Evolutionary conservation across 2,888 invertebrate genomes (phyloP).

Genomic region (Xanthorhoe designata): DNA sequence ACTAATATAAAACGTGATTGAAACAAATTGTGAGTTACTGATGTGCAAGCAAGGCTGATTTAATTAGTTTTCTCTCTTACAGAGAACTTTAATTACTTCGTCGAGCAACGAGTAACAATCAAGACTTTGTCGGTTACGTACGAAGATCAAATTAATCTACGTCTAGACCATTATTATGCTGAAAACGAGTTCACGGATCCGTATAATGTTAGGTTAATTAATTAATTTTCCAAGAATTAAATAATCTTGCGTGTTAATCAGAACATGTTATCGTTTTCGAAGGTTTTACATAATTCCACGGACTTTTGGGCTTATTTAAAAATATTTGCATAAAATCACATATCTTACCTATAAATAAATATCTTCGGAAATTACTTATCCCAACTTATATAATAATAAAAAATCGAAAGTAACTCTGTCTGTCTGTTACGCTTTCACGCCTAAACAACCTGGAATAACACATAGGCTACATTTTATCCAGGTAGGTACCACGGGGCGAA

Average conservation of each 20-base stretch:
- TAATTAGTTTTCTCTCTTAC: not conserved
- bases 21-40: not conserved
- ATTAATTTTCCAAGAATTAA: constrained; percentile 45
- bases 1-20: not conserved
- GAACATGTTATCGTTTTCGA: constrained; percentile 23
- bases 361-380: no score
- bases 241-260: constrained; percentile 34
- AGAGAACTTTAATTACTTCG: constrained; percentile 6
- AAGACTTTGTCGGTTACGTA: constrained; percentile 18
- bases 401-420: no score
- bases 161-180: constrained; percentile 35
- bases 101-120: constrained; percentile 7
- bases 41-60: not conserved
- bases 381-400: no score
- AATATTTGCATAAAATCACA: not conserved
- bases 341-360: no score
- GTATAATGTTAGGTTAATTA: constrained; percentile 36
- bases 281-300: constrained; percentile 10
- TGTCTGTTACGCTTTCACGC: no score
- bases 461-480: no score
- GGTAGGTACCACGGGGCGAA: no score
- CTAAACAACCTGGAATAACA: not conserved
- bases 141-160: constrained; percentile 31
- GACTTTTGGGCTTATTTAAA: not conserved
- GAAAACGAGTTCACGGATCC: constrained; percentile 39